phyloP scores from a whole-genome alignment of 2,888 invertebrate species.

The Invenusta paracnida region DNA sequence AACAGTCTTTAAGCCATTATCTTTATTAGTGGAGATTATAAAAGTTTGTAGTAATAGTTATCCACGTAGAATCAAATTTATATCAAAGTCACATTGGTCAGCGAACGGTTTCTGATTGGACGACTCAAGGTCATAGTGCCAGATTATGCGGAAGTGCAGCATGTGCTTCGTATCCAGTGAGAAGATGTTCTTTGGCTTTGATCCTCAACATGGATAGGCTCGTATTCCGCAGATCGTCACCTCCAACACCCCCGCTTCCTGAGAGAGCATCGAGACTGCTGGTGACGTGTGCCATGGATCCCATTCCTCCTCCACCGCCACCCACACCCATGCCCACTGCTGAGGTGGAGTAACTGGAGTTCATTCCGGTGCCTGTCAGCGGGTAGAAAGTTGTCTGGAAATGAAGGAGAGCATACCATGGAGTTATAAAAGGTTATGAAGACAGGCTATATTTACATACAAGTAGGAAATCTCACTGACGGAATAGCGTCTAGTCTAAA shows the following conservation, averaged over 20 bases:
- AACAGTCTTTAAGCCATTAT: no score
- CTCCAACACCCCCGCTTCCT: constrained; percentile 31
- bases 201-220: constrained; percentile 56
- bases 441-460: no score
- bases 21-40: no score
- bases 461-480: no score
- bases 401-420: not conserved
- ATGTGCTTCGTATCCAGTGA: not conserved
- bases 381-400: not conserved
- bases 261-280: constrained; percentile 37
- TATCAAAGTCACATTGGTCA: no score
- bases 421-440: no score
- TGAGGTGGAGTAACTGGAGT: constrained; percentile 46
- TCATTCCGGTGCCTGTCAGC: constrained; percentile 44
- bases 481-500: no score
- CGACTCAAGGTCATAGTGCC: not conserved
- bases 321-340: no score
- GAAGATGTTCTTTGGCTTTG: constrained; percentile 55
- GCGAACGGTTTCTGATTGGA: no score
- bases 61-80: no score
- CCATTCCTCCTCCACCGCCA: no score
- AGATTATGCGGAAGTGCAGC: not conserved
- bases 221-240: constrained; percentile 51
- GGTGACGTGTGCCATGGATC: constrained; percentile 37
- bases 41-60: no score